phyloP scores from a whole-genome alignment of 2,797 vertebrate species.

The Microcaecilia unicolor region DNA sequence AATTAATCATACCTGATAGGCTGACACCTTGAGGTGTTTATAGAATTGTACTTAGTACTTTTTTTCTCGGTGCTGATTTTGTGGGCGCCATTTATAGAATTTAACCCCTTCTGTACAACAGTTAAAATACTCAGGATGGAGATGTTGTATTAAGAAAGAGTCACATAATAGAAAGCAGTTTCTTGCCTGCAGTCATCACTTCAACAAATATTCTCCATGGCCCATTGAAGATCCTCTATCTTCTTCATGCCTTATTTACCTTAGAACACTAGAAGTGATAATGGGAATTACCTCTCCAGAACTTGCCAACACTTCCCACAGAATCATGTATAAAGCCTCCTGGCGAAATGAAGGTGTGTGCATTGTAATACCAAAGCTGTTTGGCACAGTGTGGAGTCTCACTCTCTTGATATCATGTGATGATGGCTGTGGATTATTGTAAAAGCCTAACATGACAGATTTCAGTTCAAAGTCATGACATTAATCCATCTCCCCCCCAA shows the following conservation, averaged over 20 bases:
- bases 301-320: slow-evolving; percentile 17
- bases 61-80: too few species aligned
- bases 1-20: too few species aligned
- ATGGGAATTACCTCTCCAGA: slow-evolving; percentile 24
- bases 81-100: too few species aligned
- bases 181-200: slow-evolving; percentile 15
- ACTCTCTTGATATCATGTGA: slow-evolving; percentile 7
- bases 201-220: slow-evolving; percentile 13
- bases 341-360: slow-evolving; percentile 27
- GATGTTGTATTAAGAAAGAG: too few species aligned
- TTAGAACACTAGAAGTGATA: slow-evolving; percentile 17
- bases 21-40: too few species aligned
- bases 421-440: slow-evolving; percentile 20
- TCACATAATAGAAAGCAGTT: slow-evolving; percentile 13
- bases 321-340: not conserved
- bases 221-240: not conserved
- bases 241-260: slow-evolving; percentile 12
- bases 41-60: too few species aligned
- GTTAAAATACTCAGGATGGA: too few species aligned
- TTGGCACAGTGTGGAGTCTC: slow-evolving; percentile 24
- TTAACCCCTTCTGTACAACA: too few species aligned
- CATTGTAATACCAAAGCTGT: slow-evolving; percentile 3
- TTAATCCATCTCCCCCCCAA: not conserved
- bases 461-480: fast-evolving
- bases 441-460: not conserved